phyloP scores from a whole-genome alignment of 2,113 vertebrate genomes.

The Uria aalge region DNA sequence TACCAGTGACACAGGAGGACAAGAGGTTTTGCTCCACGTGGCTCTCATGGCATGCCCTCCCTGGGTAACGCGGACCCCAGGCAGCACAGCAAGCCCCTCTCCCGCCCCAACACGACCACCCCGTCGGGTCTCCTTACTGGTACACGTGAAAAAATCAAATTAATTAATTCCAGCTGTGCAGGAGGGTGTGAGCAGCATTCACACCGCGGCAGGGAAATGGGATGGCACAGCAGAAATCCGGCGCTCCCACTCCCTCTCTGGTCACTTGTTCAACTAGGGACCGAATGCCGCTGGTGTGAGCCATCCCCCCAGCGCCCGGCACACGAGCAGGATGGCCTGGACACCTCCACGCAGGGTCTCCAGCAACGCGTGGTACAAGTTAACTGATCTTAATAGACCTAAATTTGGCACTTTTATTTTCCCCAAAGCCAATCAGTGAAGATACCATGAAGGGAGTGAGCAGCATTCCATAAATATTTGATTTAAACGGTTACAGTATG shows the following conservation, averaged over 20 bases:
- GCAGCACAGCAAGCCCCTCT: background rate
- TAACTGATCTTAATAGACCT: accelerated
- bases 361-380: background rate
- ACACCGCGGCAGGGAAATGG: background rate
- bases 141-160: background rate
- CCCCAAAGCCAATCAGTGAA: background rate
- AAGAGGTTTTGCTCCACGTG: accelerated
- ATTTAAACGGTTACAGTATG: background rate
- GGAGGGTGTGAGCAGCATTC: accelerated
- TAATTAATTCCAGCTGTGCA: background rate
- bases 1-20: accelerated
- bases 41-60: accelerated
- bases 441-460: background rate
- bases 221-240: background rate
- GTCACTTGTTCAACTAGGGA: background rate
- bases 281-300: accelerated
- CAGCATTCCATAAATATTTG: background rate
- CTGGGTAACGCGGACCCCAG: accelerated
- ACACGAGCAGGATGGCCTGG: background rate
- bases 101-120: accelerated
- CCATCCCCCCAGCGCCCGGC: accelerated
- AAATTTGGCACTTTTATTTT: background rate
- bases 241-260: background rate
- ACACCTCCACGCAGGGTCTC: accelerated
- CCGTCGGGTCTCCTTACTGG: accelerated